A percentile compares a stretch with the other conserved stretches of the same genome.
These are phyloP conservation scores for Tetragonula clypearis DNA, from an alignment of 1,140 invertebrate genomes.

Conservation along the genomic window DNA sequence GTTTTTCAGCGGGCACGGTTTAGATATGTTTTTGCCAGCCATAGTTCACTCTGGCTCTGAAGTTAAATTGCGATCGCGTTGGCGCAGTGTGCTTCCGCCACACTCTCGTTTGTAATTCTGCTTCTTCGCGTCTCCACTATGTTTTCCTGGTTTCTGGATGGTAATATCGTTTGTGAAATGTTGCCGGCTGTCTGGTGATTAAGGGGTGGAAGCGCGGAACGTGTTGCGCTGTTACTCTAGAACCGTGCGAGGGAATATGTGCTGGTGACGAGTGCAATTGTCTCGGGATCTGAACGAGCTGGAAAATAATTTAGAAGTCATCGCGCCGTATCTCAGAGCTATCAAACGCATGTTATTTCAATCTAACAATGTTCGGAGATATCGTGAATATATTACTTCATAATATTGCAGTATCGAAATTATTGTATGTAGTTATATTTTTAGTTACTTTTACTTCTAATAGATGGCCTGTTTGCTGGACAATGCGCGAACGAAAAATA, in stretches of 20 bases:
- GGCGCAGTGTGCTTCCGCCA: background rate
- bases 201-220: background rate
- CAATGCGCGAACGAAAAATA: too few relatives aligned
- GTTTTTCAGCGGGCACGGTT: slow-evolving; percentile 3
- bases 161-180: background rate
- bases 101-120: slow-evolving; percentile 9
- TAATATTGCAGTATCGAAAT: too few relatives aligned
- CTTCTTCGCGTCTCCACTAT: background rate
- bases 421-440: too few relatives aligned
- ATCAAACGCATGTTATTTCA: too few relatives aligned
- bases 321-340: too few relatives aligned
- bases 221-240: background rate
- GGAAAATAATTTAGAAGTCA: background rate
- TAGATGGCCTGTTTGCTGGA: too few relatives aligned
- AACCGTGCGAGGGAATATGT: background rate
- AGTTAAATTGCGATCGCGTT: slow-evolving; percentile 34
- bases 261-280: too few relatives aligned
- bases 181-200: background rate
- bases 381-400: too few relatives aligned
- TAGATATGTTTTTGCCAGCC: slow-evolving; percentile 18
- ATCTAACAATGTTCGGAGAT: too few relatives aligned
- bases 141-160: background rate
- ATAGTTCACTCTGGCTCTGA: background rate
- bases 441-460: too few relatives aligned
- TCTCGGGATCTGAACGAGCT: background rate